Base-by-base conservation (phyloP, 2,113 vertebrate genomes). In the Crypturellus undulatus region DNA sequence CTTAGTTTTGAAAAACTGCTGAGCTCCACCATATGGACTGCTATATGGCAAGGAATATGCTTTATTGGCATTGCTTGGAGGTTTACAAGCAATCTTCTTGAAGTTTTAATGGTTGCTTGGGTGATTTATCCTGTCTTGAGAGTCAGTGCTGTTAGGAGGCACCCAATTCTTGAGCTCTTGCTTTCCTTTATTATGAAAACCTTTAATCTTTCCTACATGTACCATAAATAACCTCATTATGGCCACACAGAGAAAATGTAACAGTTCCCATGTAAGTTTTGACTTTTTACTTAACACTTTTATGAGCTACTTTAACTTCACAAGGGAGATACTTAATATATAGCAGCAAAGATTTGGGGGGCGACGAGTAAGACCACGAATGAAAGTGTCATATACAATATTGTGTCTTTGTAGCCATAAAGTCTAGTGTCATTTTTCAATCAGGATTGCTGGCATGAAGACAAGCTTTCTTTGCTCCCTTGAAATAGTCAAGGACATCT, bases 61-160 rank as follows among this genome's bases (percentile, higher is more conserved):
- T 97, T 96, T 97, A 97, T 94, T 95, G 94, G 97, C 92, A 94
- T 84, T 77, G 89, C 93, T 96, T 59, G 89, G 93, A 95, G 96
- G 97, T 98, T 98, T 98, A 98, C 92, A 96, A 97, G 98, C 98
- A 92, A 97, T 97, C 97, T 97, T 95, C 97, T 88, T 98, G 98
- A 98, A 98, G 97, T 97, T 97, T 98, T 98, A 98, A 98, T 98
- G 98, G 98, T 96, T 96, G 91, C 97, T 97, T 4, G 59, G 81
- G 96, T 98, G 98, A 98, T 98, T 98, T 98, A 98, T 98, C 97
- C 97, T 80, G 38, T 89, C 94, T 89, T 86, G 87, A 97, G 97
- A 97, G 97, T 88, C 96, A 70, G 77, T 80, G 97, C 97, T 96
- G 76, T 82, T 77, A 93, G 97, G 96, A 97, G 97, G 95, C 93